phyloP scores from a whole-genome alignment of 2,113 vertebrate genomes.

The Proteles cristata region DNA sequence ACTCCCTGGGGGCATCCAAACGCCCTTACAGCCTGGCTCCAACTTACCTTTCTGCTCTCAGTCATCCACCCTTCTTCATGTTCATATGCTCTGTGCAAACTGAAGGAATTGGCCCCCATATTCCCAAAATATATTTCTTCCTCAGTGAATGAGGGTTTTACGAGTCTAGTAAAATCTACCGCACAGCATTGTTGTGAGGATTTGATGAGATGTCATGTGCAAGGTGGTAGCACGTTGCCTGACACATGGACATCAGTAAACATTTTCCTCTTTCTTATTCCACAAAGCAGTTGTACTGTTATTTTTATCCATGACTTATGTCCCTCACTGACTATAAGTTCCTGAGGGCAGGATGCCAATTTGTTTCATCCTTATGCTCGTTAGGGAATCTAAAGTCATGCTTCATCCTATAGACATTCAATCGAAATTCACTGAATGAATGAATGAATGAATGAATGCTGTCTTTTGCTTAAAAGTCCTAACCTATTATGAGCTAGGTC shows the following conservation, averaged over 20 bases:
- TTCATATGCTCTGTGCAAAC: background rate
- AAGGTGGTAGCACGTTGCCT: background rate
- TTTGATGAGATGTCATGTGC: background rate
- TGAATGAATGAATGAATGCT: background rate
- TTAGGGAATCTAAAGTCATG: background rate
- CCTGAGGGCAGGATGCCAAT: background rate
- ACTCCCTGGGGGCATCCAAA: background rate
- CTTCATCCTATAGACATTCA: background rate
- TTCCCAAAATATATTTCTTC: background rate
- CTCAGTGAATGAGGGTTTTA: background rate
- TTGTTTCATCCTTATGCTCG: background rate
- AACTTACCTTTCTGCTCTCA: background rate
- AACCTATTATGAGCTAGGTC: background rate
- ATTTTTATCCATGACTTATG: background rate
- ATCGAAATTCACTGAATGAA: background rate
- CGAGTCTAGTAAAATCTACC: background rate
- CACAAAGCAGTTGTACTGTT: background rate
- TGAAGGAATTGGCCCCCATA: background rate
- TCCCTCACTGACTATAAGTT: background rate
- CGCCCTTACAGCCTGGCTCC: background rate
- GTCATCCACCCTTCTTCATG: background rate
- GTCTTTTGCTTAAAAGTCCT: slow-evolving; percentile 12
- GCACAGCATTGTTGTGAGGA: background rate
- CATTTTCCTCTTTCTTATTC: background rate
- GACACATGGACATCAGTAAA: background rate